A percentile compares a stretch with the other conserved stretches of the same genome.
Conservation (phyloP, 2,113 vertebrate genomes). For the Aldabrachelys gigantea region DNA sequence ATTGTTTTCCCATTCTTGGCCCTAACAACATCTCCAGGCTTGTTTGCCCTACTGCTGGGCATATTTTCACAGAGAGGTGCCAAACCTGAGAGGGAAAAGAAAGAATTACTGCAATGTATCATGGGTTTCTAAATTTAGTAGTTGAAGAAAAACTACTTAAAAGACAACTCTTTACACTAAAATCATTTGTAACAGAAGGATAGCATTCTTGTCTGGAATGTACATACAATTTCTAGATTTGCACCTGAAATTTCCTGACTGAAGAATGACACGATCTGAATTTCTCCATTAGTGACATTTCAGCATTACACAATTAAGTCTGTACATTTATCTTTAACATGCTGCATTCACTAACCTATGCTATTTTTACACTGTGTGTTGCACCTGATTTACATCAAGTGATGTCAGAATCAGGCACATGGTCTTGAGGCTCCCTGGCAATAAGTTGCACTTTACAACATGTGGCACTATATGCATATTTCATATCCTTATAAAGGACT, state of each 20-base stretch:
- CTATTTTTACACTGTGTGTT: neutral
- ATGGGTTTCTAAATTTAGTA: neutral
- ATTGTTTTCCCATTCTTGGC: constrained; percentile 98
- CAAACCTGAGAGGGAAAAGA: constrained; percentile 81
- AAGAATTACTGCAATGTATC: neutral
- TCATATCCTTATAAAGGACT: neutral
- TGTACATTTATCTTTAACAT: neutral
- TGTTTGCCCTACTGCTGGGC: constrained; percentile 94
- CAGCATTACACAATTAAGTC: neutral
- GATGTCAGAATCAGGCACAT: neutral
- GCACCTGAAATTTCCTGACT: neutral
- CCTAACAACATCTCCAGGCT: constrained; percentile 93
- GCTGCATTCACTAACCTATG: neutral
- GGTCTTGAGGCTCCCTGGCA: neutral
- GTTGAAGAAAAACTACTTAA: neutral
- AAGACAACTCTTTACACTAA: neutral
- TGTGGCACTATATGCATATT: neutral
- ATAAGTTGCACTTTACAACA: neutral
- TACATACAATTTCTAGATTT: neutral
- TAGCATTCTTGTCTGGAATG: neutral
- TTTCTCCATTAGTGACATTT: neutral
- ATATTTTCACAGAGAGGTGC: constrained; percentile 98
- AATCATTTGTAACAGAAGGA: neutral
- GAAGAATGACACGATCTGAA: neutral
- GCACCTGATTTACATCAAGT: neutral